Evolutionary conservation across 1,140 invertebrate genomes (phyloP).

Genomic region (Penaeus vannamei): DNA sequence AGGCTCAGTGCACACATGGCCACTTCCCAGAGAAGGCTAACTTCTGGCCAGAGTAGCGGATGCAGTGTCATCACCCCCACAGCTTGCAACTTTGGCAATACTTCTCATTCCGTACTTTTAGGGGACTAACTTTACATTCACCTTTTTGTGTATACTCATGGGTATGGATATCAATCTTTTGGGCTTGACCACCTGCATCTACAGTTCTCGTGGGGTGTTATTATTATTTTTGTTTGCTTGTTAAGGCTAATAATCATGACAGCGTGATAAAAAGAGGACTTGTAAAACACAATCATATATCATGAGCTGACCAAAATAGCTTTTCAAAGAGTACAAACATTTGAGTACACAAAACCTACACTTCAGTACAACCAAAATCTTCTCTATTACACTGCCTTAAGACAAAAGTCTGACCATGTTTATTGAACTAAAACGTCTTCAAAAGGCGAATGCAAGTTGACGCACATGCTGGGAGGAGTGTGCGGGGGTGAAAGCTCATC

Average conservation of each 20-base stretch:
- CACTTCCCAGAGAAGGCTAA: constrained; percentile 55
- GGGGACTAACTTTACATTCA: constrained; percentile 57
- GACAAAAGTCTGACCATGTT: too few species aligned
- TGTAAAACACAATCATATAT: too few species aligned
- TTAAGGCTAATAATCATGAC: too few species aligned
- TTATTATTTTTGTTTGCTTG: too few species aligned
- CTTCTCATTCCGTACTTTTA: constrained; percentile 21
- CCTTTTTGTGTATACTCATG: constrained; percentile 40
- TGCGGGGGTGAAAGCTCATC: background rate
- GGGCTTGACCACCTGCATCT: background rate
- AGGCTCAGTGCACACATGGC: constrained; percentile 59
- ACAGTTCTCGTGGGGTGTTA: too few species aligned
- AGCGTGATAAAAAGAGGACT: too few species aligned
- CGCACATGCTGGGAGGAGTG: constrained; percentile 39
- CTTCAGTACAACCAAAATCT: too few species aligned
- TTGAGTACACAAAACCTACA: too few species aligned
- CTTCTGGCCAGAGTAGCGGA: constrained; percentile 31
- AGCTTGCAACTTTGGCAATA: constrained; percentile 52
- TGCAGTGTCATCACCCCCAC: constrained; percentile 24
- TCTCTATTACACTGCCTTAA: too few species aligned
- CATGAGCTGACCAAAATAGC: too few species aligned
- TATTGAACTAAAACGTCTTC: constrained; percentile 1
- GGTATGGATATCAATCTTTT: background rate
- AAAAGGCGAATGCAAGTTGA: constrained; percentile 61
- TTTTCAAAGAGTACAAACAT: too few species aligned